phyloP scores from a whole-genome alignment of 2,888 invertebrate species.

The Scelioninae gen. 1 region DNA sequence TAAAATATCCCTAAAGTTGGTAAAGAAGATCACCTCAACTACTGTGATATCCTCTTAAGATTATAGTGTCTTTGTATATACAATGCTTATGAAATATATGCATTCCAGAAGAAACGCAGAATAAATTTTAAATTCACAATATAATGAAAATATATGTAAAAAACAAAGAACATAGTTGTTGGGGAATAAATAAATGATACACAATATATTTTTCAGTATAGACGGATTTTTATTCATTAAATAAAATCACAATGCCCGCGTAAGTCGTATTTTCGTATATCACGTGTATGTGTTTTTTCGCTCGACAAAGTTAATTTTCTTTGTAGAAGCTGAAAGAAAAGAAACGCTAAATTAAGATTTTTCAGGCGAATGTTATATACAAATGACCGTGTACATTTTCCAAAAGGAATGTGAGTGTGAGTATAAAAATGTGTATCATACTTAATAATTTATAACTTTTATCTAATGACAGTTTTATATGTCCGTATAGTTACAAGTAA shows the following conservation, averaged over 20 bases:
- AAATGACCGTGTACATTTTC: constrained; percentile 73
- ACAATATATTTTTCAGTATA: constrained; percentile 67
- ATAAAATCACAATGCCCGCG: constrained; percentile 78
- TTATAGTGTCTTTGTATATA: no score
- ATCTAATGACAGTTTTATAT: constrained; percentile 71
- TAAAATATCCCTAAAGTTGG: no score
- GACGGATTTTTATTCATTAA: constrained; percentile 77
- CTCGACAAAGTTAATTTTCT: constrained; percentile 71
- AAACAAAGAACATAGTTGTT: background rate
- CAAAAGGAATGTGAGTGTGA: constrained; percentile 69
- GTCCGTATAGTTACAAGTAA: constrained; percentile 72
- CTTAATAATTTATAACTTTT: constrained; percentile 69
- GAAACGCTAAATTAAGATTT: constrained; percentile 66
- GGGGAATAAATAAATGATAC: constrained; percentile 34
- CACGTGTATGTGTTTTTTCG: constrained; percentile 74
- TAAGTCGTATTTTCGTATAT: constrained; percentile 77
- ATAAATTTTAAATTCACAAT: no score
- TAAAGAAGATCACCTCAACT: no score
- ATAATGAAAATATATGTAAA: no score
- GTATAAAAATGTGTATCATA: constrained; percentile 71
- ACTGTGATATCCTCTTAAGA: no score
- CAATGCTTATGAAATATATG: no score
- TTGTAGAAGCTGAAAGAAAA: constrained; percentile 70
- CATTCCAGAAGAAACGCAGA: no score
- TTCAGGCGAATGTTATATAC: constrained; percentile 72